Evolutionary conservation across 1,140 invertebrate species (phyloP), one percentile per base, ranked within the genome.

Genomic region (Eurosta solidaginis): DNA sequence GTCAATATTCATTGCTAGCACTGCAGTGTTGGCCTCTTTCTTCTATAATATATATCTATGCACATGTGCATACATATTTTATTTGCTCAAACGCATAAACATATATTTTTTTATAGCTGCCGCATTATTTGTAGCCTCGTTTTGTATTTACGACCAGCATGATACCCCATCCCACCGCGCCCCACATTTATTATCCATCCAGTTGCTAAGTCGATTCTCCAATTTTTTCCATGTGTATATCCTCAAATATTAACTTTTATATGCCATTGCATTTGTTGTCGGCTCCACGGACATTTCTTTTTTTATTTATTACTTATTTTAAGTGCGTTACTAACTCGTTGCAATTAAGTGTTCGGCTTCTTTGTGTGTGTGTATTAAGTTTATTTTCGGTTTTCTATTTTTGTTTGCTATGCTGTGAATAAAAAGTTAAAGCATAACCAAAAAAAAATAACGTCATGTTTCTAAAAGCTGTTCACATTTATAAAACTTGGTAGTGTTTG

Each of bases 21-120:
- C 33, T 68, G 59, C 59, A 68, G 59, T 40, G 59, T 68, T 40
- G 59, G 59, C 59, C 40, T n/a, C n/a, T n/a, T n/a, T n/a, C n/a
- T n/a, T n/a, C n/a, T n/a, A n/a, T n/a, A n/a, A n/a, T n/a, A n/a
- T n/a, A n/a, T n/a, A n/a, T n/a, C n/a, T n/a, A n/a, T n/a, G n/a
- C n/a, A n/a, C n/a, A n/a, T n/a, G n/a, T n/a, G n/a, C n/a, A n/a
- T n/a, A n/a, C n/a, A n/a, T n/a, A n/a, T n/a, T n/a, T n/a, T n/a
- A n/a, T n/a, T n/a, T n/a, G n/a, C n/a, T n/a, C n/a, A n/a, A n/a
- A n/a, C n/a, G n/a, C n/a, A n/a, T 6, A 40, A 33, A 29, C 59
- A 68, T 33, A 68, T 40, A 40, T 68, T 68, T 68, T 68, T 20
- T 68, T 68, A n/a, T 68, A 36, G 0, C 27, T 40, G 59, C 33